phyloP scores from a whole-genome alignment of 1,140 invertebrate genomes.

The Tyrophagus putrescentiae region DNA sequence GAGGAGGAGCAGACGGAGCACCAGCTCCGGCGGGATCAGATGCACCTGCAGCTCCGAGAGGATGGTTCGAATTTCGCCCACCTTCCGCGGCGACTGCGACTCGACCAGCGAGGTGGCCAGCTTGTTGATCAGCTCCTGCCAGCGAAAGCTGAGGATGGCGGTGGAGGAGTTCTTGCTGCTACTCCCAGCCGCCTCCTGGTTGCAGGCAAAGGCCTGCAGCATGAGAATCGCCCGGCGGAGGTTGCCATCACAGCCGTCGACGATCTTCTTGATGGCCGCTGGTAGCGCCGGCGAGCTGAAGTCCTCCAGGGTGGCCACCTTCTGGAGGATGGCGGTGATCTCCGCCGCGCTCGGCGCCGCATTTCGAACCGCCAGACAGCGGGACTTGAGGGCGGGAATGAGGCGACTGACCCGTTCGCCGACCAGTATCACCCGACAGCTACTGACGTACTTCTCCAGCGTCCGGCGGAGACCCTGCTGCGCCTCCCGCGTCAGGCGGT shows the following conservation, averaged over 20 bases:
- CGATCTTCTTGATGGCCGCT: conserved; percentile 60
- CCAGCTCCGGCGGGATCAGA: conserved; percentile 80
- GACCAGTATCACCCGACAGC: conserved; percentile 85
- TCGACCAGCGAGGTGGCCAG: conserved; percentile 19
- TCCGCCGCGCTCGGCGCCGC: conserved; percentile 65
- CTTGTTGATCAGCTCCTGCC: conserved; percentile 6
- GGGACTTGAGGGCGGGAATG: conserved; percentile 82
- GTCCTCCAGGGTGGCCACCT: conserved; percentile 62
- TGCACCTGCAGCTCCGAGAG: conserved; percentile 87
- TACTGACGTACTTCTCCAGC: conserved; percentile 96
- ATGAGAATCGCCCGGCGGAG: conserved; percentile 81
- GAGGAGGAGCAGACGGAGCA: conserved; percentile 57
- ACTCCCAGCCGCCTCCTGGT: no score
- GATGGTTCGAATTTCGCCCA: conserved; percentile 66
- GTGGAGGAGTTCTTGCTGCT: not conserved
- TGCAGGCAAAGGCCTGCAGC: conserved; percentile 55
- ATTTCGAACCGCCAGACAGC: conserved; percentile 80
- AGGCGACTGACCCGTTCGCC: conserved; percentile 87
- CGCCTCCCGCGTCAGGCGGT: conserved; percentile 89
- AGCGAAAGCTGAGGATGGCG: conserved; percentile 13
- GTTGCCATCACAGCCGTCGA: conserved; percentile 68
- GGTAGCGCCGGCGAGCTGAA: conserved; percentile 40
- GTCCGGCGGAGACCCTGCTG: conserved; percentile 92
- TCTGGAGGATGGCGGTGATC: conserved; percentile 40
- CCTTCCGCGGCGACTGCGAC: conserved; percentile 29